Evolutionary conservation across 2,797 vertebrate species (phyloP).

Genomic region (Micrastur ruficollis): DNA sequence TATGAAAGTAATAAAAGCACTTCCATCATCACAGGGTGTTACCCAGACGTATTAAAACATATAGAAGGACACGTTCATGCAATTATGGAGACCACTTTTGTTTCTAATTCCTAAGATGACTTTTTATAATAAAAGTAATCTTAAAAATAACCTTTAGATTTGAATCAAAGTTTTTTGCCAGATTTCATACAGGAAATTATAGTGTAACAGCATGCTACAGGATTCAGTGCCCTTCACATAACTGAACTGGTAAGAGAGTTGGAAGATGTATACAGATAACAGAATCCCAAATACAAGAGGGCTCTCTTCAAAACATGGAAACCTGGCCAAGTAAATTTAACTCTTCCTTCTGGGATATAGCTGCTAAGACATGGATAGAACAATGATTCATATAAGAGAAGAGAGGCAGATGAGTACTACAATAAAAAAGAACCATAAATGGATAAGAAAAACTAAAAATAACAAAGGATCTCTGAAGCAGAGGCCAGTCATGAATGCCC

Average conservation of each 20-base stretch:
- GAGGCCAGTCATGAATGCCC: accelerated
- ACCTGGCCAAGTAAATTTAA: background rate
- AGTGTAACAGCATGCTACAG: background rate
- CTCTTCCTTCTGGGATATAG: background rate
- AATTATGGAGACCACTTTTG: background rate
- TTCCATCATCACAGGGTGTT: background rate
- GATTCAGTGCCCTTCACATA: background rate
- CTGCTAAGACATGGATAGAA: background rate
- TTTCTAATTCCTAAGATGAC: background rate
- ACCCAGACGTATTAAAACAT: background rate
- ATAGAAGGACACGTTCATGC: background rate
- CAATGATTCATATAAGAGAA: background rate
- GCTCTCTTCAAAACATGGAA: background rate
- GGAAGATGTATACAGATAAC: background rate
- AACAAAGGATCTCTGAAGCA: background rate
- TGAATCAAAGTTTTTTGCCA: background rate
- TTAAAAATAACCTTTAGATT: background rate
- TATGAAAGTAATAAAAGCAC: background rate
- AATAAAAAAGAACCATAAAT: background rate
- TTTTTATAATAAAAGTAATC: background rate
- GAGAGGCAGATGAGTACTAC: background rate
- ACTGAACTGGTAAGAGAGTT: background rate
- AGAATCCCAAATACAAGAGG: background rate
- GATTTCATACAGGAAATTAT: background rate
- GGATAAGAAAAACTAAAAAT: background rate